Conservation (phyloP, 2,888 invertebrate genomes). For the Thymelicus lineola region DNA sequence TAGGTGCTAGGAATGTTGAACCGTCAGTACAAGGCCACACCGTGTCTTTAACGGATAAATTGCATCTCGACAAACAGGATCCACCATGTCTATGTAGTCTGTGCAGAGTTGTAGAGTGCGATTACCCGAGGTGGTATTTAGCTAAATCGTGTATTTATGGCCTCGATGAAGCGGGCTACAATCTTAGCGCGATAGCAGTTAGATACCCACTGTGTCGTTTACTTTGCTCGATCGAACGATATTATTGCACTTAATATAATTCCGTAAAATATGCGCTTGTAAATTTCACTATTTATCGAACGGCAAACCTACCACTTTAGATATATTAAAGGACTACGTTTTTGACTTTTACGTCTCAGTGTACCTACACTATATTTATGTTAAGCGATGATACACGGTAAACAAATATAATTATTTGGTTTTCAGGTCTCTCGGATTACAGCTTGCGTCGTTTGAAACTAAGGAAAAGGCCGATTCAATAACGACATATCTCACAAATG, state of each 20-base stretch:
- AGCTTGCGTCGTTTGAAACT: constrained; percentile 93
- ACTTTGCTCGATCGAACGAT: constrained; percentile 33
- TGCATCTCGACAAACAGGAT: constrained; percentile 73
- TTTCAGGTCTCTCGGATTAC: constrained; percentile 91
- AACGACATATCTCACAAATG: constrained; percentile 92
- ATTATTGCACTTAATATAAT: constrained; percentile 38
- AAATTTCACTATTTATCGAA: constrained; percentile 32
- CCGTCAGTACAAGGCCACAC: constrained; percentile 67
- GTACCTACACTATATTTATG: constrained; percentile 36
- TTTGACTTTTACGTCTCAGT: constrained; percentile 19
- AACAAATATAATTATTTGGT: constrained; percentile 37
- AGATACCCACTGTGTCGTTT: constrained; percentile 32
- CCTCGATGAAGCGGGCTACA: constrained; percentile 55
- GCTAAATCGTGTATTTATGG: constrained; percentile 62
- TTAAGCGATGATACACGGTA: constrained; percentile 16
- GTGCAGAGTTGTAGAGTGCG: constrained; percentile 66
- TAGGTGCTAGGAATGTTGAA: constrained; percentile 69
- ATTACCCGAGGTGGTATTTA: constrained; percentile 69
- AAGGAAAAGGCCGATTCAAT: constrained; percentile 94
- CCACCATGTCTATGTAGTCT: constrained; percentile 56
- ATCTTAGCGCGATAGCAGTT: constrained; percentile 40
- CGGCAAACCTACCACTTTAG: constrained; percentile 17
- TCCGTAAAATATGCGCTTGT: constrained; percentile 35
- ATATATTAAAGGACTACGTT: constrained; percentile 23
- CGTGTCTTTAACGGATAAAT: constrained; percentile 78